Conservation (phyloP, 2,888 invertebrate genomes). For the Agrochola litura region DNA sequence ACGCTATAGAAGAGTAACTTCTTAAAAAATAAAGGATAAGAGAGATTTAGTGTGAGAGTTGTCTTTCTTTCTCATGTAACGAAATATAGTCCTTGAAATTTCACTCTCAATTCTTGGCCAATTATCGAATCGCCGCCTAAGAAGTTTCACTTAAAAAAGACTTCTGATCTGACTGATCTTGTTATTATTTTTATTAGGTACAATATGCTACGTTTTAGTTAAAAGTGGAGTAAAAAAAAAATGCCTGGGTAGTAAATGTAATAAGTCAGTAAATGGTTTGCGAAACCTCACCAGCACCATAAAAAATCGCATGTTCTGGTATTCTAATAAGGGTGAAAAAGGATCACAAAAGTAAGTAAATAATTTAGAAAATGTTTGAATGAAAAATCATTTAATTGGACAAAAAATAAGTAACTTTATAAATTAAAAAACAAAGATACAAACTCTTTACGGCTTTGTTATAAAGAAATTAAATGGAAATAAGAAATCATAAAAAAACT, state of each 20-base stretch:
- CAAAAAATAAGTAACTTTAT: slow-evolving; percentile 3
- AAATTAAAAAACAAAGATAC: slow-evolving; percentile 2
- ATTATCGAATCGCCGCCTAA: too few species aligned
- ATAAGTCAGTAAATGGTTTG: too few species aligned
- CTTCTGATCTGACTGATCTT: not conserved
- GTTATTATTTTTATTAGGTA: not conserved
- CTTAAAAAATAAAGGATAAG: too few species aligned
- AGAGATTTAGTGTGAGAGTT: too few species aligned
- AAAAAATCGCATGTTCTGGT: not conserved
- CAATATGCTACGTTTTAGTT: not conserved
- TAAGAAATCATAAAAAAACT: slow-evolving; percentile 1
- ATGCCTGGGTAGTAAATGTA: not conserved
- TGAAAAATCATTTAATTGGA: slow-evolving; percentile 42
- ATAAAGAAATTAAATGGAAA: not conserved
- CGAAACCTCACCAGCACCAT: not conserved
- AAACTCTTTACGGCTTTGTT: not conserved
- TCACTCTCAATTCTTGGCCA: too few species aligned
- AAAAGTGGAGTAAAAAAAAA: not conserved
- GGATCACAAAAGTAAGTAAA: slow-evolving; percentile 17
- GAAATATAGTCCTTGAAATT: too few species aligned
- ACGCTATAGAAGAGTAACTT: too few species aligned
- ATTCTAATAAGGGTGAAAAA: not conserved
- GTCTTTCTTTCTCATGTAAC: too few species aligned
- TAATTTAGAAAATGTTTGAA: slow-evolving; percentile 16
- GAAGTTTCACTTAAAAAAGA: too few species aligned